These are phyloP conservation scores for Gryllus bimaculatus DNA, from an alignment of 1,140 invertebrate species.

Conservation along the genomic window DNA sequence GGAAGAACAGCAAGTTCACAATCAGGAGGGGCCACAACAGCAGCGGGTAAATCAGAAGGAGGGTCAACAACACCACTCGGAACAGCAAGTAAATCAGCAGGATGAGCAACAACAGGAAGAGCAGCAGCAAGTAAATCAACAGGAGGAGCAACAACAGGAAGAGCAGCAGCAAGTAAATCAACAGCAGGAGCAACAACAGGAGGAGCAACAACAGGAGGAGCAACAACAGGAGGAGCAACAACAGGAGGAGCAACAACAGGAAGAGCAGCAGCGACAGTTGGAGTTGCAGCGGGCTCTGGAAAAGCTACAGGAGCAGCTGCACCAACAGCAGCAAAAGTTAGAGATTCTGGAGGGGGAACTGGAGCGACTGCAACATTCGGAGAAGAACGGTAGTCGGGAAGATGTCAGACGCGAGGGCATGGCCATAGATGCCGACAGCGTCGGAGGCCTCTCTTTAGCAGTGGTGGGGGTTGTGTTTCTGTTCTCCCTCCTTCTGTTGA, in stretches of 20 bases:
- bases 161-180: background rate
- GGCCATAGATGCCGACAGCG: no score
- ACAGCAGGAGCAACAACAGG: background rate
- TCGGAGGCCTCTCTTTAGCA: no score
- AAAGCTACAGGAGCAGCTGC: background rate
- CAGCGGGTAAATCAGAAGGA: background rate
- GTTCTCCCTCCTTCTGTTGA: no score
- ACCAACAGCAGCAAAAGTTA: conserved; percentile 4
- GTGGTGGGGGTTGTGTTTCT: no score
- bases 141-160: background rate
- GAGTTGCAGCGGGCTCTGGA: background rate
- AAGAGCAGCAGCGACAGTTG: background rate
- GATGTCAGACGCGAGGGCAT: no score
- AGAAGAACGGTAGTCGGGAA: no score
- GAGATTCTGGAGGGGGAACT: background rate
- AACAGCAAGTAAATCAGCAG: background rate
- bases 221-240: background rate
- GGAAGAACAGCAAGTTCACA: background rate
- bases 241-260: background rate
- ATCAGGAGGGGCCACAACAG: background rate
- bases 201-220: background rate
- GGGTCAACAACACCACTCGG: background rate
- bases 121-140: background rate
- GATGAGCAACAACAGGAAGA: background rate
- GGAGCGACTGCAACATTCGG: background rate